A percentile compares a stretch with the other conserved stretches of the same genome.
phyloP scores from a whole-genome alignment of 2,888 invertebrate species.

The Podabrus alpinus region DNA sequence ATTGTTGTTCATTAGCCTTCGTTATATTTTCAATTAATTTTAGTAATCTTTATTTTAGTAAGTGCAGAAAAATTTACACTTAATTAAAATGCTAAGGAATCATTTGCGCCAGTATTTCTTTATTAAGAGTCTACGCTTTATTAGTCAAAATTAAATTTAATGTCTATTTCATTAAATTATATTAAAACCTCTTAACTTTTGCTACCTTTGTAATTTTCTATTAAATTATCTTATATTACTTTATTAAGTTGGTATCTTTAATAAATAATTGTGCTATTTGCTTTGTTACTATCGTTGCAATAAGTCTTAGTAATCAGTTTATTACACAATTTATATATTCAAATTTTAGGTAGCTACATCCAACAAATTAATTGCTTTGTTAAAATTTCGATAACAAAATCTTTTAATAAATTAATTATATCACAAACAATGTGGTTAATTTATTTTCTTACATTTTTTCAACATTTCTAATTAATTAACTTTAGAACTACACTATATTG shows the following conservation, averaged over 20 bases:
- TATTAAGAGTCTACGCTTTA: constrained; percentile 25
- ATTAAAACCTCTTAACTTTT: constrained; percentile 14
- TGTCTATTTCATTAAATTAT: constrained; percentile 20
- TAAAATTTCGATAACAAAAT: not conserved
- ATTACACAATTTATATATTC: not conserved
- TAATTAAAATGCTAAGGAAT: constrained; percentile 22
- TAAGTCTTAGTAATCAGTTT: not conserved
- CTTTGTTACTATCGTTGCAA: not conserved
- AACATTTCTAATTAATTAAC: not conserved
- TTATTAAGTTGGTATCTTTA: not conserved
- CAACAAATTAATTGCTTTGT: not conserved
- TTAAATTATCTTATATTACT: not conserved
- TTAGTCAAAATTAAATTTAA: constrained; percentile 29
- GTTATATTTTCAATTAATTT: constrained; percentile 21
- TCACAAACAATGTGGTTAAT: not conserved
- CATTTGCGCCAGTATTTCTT: constrained; percentile 23
- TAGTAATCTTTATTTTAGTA: constrained; percentile 21
- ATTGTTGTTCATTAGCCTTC: constrained; percentile 14
- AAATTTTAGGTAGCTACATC: not conserved
- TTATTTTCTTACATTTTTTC: not conserved
- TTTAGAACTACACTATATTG: not conserved
- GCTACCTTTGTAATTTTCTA: not conserved
- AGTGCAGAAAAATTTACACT: constrained; percentile 11
- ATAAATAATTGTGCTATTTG: not conserved
- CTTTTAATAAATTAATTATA: not conserved